Evolutionary conservation across 2,113 vertebrate species (phyloP).

Genomic region (Paralichthys olivaceus): DNA sequence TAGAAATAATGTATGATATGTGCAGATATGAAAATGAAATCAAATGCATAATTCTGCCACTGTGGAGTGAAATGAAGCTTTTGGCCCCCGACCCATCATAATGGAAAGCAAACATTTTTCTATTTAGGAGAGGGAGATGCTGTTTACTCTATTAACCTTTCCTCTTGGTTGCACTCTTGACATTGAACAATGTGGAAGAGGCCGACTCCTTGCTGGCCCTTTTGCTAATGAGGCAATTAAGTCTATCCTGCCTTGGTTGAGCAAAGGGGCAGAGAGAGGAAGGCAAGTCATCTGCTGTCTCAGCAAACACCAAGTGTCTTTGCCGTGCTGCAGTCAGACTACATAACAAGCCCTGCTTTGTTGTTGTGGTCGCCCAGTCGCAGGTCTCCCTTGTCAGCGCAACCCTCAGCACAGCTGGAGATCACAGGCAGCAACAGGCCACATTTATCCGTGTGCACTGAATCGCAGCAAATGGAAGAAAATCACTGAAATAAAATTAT

Average conservation of each 20-base stretch:
- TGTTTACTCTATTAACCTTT: conserved; percentile 81
- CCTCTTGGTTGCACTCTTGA: conserved; percentile 78
- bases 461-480: conserved; percentile 13
- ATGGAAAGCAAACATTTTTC: conserved; percentile 59
- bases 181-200: conserved; percentile 80
- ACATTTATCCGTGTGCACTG: conserved; percentile 40
- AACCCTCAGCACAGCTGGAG: conserved; percentile 42
- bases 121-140: conserved; percentile 64
- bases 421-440: conserved; percentile 49
- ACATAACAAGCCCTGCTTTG: background rate
- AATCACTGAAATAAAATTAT: too few relatives aligned
- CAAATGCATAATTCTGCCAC: conserved; percentile 37
- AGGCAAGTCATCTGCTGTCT: conserved; percentile 78
- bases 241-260: conserved; percentile 72
- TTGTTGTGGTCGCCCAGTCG: conserved; percentile 28
- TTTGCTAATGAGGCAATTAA: conserved; percentile 85
- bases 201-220: conserved; percentile 68
- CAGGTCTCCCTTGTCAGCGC: background rate
- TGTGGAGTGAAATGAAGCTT: conserved; percentile 43
- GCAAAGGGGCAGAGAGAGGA: conserved; percentile 59
- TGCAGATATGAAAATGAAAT: conserved; percentile 39
- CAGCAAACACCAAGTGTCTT: conserved; percentile 76
- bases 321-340: conserved; percentile 55
- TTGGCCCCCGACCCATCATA: conserved; percentile 42
- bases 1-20: conserved; percentile 41